Conservation (phyloP, 2,888 invertebrate genomes). For the Polydrusus tereticollis region DNA sequence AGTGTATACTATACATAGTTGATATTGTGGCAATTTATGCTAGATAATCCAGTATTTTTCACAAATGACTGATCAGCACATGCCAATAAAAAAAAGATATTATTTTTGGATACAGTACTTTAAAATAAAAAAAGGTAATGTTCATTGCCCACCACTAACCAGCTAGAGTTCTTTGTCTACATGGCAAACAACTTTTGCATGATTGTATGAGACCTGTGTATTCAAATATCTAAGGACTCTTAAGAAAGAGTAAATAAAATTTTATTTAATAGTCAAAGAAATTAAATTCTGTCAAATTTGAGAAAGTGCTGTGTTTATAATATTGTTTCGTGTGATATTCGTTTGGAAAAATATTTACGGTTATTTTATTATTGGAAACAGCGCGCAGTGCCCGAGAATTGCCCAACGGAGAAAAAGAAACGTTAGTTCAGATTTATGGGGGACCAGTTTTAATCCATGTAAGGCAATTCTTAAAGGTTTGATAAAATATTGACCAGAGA, state of each 20-base stretch:
- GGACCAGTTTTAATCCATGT: slow-evolving; percentile 3
- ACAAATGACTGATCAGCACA: too few relatives aligned
- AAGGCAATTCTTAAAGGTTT: neutral
- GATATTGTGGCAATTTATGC: too few relatives aligned
- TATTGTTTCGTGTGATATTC: slow-evolving; percentile 25
- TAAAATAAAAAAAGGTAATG: too few relatives aligned
- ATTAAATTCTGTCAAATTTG: slow-evolving; percentile 47
- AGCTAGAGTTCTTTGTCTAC: too few relatives aligned
- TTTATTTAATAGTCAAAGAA: slow-evolving; percentile 34
- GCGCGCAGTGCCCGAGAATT: neutral
- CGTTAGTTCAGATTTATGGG: neutral
- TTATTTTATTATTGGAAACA: slow-evolving; percentile 12
- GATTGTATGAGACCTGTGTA: too few relatives aligned
- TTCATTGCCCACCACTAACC: too few relatives aligned
- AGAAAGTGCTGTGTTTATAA: slow-evolving; percentile 46
- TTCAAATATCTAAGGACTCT: neutral
- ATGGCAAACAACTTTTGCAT: too few relatives aligned
- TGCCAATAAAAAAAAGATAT: too few relatives aligned
- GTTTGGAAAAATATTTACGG: slow-evolving; percentile 14
- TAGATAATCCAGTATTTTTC: too few relatives aligned
- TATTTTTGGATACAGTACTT: too few relatives aligned
- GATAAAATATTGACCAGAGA: neutral
- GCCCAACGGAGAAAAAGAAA: neutral
- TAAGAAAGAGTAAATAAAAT: slow-evolving; percentile 20
- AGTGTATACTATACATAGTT: too few relatives aligned